A percentile compares a stretch with the other conserved stretches of the same genome.
Evolutionary conservation across 2,888 invertebrate species (phyloP).

Genomic region (Nemapogon koenigi): DNA sequence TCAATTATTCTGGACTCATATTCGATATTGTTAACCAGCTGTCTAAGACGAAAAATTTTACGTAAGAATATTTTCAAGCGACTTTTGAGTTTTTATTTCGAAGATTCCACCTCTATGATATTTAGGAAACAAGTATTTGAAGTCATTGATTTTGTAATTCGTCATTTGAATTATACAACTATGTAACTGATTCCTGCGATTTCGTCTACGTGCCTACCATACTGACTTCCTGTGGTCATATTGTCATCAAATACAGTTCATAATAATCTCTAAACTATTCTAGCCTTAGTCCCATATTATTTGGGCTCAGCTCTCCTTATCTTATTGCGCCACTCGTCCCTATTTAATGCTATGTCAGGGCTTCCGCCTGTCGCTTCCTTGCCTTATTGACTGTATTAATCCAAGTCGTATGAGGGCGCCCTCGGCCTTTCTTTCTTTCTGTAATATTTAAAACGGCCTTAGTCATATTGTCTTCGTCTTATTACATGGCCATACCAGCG

Average conservation of each 20-base stretch:
- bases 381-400: background rate
- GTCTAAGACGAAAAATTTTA: conserved; percentile 80
- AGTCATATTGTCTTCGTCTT: background rate
- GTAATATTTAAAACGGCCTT: no score
- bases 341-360: background rate
- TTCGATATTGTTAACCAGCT: conserved; percentile 83
- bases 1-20: conserved; percentile 72
- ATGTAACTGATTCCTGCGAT: no score
- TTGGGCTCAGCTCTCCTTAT: background rate
- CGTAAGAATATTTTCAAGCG: conserved; percentile 57
- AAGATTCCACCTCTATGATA: no score
- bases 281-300: background rate
- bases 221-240: no score
- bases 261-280: no score
- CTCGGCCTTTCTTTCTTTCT: background rate
- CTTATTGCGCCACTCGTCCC: background rate
- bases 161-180: no score
- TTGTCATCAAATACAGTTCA: no score
- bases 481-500: background rate
- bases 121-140: no score
- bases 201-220: no score
- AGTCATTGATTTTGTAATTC: no score
- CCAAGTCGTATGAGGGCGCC: background rate
- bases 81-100: no score
- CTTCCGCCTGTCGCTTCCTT: background rate